A percentile compares a stretch with the other conserved stretches of the same genome.
Evolutionary conservation across 2,888 invertebrate genomes (phyloP).

Genomic region (Acrobasis suavella): DNA sequence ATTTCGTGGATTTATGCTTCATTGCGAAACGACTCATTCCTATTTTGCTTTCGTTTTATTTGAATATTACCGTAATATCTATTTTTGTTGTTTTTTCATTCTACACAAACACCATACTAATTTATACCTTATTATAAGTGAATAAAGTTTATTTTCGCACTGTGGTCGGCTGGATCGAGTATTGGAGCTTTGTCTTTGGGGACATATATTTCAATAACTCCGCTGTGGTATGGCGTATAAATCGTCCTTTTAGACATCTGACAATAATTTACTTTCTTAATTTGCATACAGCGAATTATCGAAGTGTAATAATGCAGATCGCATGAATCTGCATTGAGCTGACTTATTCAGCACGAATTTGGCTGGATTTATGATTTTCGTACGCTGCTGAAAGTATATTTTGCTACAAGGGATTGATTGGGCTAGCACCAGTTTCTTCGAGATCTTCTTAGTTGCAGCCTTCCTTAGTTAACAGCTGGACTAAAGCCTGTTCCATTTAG

Average conservation of each 20-base stretch:
- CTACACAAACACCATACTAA: conserved; percentile 37
- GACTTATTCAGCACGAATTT: conserved; percentile 20
- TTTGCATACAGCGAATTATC: conserved; percentile 59
- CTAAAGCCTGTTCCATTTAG: no score
- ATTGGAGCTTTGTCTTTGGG: conserved; percentile 66
- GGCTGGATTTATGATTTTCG: background rate
- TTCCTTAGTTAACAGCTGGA: no score
- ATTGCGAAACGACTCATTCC: conserved; percentile 68
- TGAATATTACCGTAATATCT: conserved; percentile 63
- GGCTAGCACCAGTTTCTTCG: no score
- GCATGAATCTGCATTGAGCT: conserved; percentile 34
- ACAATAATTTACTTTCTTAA: conserved; percentile 69
- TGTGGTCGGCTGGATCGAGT: conserved; percentile 38
- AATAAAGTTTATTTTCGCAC: conserved; percentile 50
- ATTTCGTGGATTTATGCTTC: conserved; percentile 68
- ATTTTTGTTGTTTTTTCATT: conserved; percentile 63
- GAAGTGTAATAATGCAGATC: conserved; percentile 46
- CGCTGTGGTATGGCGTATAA: conserved; percentile 67
- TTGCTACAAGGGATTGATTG: background rate
- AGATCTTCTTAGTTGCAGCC: no score
- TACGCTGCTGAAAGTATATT: background rate
- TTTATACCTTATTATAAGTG: conserved; percentile 43
- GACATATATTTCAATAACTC: conserved; percentile 79
- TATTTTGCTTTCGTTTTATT: conserved; percentile 69
- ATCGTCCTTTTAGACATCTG: conserved; percentile 73